Evolutionary conservation across 2,113 vertebrate species (phyloP), one percentile per base, ranked within the genome.

Genomic region (Gnathonemus longibarbis): DNA sequence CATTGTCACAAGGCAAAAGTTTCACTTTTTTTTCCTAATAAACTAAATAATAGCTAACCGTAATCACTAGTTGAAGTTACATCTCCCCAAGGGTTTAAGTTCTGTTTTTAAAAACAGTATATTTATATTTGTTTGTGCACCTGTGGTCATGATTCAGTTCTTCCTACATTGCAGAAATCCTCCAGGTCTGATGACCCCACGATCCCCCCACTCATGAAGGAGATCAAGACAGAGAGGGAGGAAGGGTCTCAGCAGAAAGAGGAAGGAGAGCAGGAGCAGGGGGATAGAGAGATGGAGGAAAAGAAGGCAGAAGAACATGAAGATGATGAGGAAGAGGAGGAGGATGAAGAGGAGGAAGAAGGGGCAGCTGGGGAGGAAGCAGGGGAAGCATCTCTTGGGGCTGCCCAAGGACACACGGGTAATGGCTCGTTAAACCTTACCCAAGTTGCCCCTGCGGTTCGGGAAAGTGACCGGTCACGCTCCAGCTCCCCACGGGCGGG

Each of bases 191-290:
- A 98, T 13, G 97, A 98, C 89, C 94, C 95, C 4, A 91, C 95
- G 21, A 94, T 96, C 89, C 93, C 94, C 49, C 98, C 97, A 90
- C 95, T 97, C 39, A 93, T 97, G 90, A 93, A 95, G 84, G 96
- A 96, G 88, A 97, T 98, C 92, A 98, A 98, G 94, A 96, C 96
- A 88, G 98, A 99, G 90, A 96, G 95, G 0, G 97, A 97, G 90
- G 96, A 97, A 0, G 95, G 95, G 0, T 94, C 94, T 27, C 88
- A 89, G 49, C 90, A 88, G 3, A 94, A 94, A 52, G 92, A 92
- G 9, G 48, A 91, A 52, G 93, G 93, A 21, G 94, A 95, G 58
- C 90, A 89, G 1, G 94, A 94, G 52, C 90, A 91, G 17, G 39
- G 91, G 1, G 92, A 94, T 74, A 84, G 88, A 31, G 53, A 92